Percentiles rank a stretch among this genome's conserved stretches.
These are phyloP conservation scores for Diaperis boleti DNA, from an alignment of 2,888 invertebrate species.

Conservation along the genomic window DNA sequence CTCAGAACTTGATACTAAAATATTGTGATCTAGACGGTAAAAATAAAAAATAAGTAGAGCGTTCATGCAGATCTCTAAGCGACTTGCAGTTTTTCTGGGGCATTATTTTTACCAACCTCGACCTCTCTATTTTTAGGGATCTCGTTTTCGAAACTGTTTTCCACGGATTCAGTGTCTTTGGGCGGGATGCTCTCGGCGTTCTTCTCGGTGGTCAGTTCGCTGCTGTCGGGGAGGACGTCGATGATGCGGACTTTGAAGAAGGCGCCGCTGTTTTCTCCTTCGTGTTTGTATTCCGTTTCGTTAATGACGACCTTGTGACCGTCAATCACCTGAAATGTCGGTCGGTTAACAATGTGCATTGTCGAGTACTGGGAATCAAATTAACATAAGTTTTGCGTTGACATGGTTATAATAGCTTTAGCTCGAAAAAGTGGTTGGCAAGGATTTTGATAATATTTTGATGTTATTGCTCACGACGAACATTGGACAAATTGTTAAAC, in stretches of 20 bases:
- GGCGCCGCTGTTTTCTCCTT: constrained; percentile 60
- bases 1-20: constrained; percentile 14
- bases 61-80: constrained; percentile 39
- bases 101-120: constrained; percentile 60
- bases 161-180: constrained; percentile 58
- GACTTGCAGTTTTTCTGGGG: constrained; percentile 58
- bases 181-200: constrained; percentile 47
- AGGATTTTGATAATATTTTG: too few species aligned
- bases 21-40: constrained; percentile 1
- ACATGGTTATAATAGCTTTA: too few species aligned
- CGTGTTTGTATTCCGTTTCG: constrained; percentile 67
- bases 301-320: constrained; percentile 70
- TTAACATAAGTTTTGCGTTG: neutral
- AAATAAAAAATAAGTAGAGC: constrained; percentile 16
- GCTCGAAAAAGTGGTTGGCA: too few species aligned
- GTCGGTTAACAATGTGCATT: neutral
- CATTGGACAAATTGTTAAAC: too few species aligned
- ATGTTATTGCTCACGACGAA: too few species aligned
- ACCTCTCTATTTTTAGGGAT: constrained; percentile 55
- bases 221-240: constrained; percentile 65
- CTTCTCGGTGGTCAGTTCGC: constrained; percentile 51
- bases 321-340: constrained; percentile 65
- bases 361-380: constrained; percentile 12
- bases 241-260: constrained; percentile 67
- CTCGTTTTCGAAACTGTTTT: constrained; percentile 59